Percentiles rank a stretch among this genome's conserved stretches.
Conservation (phyloP, 2,113 vertebrate species). For the Indri indri region DNA sequence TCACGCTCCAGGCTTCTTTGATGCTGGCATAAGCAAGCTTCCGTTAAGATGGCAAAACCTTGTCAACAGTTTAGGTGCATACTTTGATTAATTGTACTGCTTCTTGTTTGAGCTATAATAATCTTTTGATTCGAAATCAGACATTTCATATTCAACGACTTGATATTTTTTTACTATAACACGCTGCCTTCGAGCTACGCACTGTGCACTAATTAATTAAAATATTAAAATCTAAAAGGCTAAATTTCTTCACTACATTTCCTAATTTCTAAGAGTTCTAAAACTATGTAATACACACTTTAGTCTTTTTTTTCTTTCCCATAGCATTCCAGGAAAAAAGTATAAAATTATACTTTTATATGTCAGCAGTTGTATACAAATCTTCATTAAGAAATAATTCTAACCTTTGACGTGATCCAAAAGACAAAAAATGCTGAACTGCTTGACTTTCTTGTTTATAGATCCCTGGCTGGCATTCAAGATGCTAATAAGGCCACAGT, state of each 20-base stretch:
- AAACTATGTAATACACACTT: not conserved
- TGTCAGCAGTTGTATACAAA: not conserved
- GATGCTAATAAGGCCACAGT: not conserved
- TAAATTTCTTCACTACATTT: not conserved
- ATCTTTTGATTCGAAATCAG: no score
- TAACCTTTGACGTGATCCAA: not conserved
- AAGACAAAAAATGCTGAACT: not conserved
- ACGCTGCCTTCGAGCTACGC: not conserved
- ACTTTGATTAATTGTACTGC: no score
- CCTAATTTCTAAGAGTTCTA: not conserved
- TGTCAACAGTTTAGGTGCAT: no score
- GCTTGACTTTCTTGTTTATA: not conserved
- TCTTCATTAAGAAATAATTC: slow-evolving; percentile 19
- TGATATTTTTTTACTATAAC: not conserved
- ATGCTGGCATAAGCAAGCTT: no score
- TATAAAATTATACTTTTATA: not conserved
- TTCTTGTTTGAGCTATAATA: no score
- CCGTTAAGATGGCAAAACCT: no score
- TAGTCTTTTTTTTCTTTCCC: not conserved
- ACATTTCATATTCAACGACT: no score
- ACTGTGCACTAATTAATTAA: not conserved
- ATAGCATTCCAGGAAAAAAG: not conserved
- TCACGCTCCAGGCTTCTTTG: no score
- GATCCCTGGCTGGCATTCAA: not conserved
- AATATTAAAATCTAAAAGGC: not conserved